Evolutionary conservation across 1,140 invertebrate genomes (phyloP).

Genomic region (Orussus abietinus): DNA sequence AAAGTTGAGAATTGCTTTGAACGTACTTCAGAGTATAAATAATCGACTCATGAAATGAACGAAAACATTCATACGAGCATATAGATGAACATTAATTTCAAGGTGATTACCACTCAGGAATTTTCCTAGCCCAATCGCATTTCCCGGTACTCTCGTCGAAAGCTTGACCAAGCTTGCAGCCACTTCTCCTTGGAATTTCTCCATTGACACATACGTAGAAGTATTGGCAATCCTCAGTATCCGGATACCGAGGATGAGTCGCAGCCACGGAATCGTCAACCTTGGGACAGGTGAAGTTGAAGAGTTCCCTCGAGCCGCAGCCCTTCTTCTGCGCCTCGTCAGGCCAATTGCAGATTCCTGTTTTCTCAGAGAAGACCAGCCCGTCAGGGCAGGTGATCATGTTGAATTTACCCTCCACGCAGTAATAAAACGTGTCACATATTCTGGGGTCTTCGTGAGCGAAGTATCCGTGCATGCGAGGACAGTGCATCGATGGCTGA

Average conservation of each 20-base stretch:
- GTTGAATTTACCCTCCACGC: conserved; percentile 84
- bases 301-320: conserved; percentile 79
- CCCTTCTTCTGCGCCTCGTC: conserved; percentile 84
- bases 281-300: conserved; percentile 80
- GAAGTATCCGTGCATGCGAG: conserved; percentile 83
- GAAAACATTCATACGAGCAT: neutral
- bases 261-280: conserved; percentile 67
- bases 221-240: conserved; percentile 86
- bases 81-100: neutral
- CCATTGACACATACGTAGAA: conserved; percentile 91
- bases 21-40: too few species aligned
- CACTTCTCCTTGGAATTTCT: conserved; percentile 73
- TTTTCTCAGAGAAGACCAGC: conserved; percentile 82
- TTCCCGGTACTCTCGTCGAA: conserved; percentile 79
- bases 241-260: conserved; percentile 80
- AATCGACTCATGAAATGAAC: too few species aligned
- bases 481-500: conserved; percentile 70
- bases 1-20: too few species aligned
- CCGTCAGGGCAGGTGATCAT: conserved; percentile 85
- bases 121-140: conserved; percentile 85
- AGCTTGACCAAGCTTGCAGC: conserved; percentile 86
- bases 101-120: conserved; percentile 84
- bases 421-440: conserved; percentile 89
- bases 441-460: conserved; percentile 73
- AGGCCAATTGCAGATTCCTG: conserved; percentile 87